A percentile compares a stretch with the other conserved stretches of the same genome.
phyloP scores from a whole-genome alignment of 2,888 invertebrate species.

The Hypena proboscidalis region DNA sequence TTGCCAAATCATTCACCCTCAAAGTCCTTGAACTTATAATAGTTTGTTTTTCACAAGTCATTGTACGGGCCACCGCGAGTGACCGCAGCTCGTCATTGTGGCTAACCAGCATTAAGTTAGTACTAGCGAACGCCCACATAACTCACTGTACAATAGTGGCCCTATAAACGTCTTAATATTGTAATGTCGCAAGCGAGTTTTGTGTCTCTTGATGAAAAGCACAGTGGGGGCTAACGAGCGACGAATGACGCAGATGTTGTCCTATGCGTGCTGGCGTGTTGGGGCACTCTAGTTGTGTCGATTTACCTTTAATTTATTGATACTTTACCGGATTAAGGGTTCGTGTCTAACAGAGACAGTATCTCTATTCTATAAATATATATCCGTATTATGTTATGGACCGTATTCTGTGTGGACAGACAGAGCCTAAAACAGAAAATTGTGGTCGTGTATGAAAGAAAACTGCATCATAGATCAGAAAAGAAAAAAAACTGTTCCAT shows the following conservation, averaged over 20 bases:
- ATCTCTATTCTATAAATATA: no score
- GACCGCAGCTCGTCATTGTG: constrained; percentile 55
- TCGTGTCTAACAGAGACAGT: no score
- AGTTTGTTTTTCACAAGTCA: constrained; percentile 52
- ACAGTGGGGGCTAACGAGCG: constrained; percentile 57
- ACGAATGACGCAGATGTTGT: constrained; percentile 59
- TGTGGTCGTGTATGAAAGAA: no score
- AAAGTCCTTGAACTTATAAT: constrained; percentile 43
- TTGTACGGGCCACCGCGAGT: constrained; percentile 47
- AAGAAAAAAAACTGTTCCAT: no score
- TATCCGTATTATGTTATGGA: no score
- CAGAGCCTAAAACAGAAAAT: no score
- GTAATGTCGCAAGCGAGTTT: constrained; percentile 58
- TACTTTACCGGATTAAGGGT: no score
- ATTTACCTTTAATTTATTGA: neutral
- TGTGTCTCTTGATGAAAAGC: constrained; percentile 57
- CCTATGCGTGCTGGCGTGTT: no score
- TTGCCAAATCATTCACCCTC: constrained; percentile 21
- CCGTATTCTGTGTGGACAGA: no score
- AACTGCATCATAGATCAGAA: no score
- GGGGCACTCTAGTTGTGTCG: no score
- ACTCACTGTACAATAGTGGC: constrained; percentile 61
- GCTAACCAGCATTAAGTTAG: constrained; percentile 52
- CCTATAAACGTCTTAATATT: constrained; percentile 67
- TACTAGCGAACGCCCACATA: constrained; percentile 65